Conservation (phyloP, 2,888 invertebrate genomes). For the Junonia oenone region DNA sequence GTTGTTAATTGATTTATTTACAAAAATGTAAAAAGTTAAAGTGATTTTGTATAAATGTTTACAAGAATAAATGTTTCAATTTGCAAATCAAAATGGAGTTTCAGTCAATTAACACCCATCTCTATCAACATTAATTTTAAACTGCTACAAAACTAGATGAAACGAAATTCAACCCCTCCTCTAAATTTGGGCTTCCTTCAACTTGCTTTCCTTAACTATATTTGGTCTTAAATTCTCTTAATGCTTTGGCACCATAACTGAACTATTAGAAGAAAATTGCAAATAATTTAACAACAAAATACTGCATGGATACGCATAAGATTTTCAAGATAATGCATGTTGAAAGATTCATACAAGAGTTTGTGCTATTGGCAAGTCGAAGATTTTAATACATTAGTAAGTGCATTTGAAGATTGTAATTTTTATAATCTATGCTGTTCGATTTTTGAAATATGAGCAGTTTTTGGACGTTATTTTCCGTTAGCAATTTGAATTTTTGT, state of each 20-base stretch:
- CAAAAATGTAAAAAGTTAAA: conserved; percentile 62
- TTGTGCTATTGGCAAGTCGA: conserved; percentile 8
- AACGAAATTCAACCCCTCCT: conserved; percentile 34
- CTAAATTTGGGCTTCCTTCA: conserved; percentile 37
- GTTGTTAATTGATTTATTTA: conserved; percentile 75
- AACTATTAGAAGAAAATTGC: conserved; percentile 7
- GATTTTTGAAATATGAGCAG: conserved; percentile 13
- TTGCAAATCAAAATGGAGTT: conserved; percentile 72
- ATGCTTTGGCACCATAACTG: conserved; percentile 23
- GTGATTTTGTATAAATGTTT: conserved; percentile 72
- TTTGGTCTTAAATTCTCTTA: conserved; percentile 40
- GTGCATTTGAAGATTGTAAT: conserved; percentile 7
- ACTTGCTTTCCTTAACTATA: conserved; percentile 53
- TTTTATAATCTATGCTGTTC: not conserved
- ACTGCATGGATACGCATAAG: conserved; percentile 16
- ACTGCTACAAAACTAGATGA: conserved; percentile 30
- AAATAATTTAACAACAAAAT: conserved; percentile 1
- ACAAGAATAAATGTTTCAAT: conserved; percentile 73
- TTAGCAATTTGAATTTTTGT: conserved; percentile 47
- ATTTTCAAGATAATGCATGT: conserved; percentile 20
- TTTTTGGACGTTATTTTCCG: conserved; percentile 20
- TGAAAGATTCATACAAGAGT: not conserved
- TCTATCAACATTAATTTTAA: conserved; percentile 48
- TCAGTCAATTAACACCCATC: conserved; percentile 80
- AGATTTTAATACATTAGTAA: conserved; percentile 9